phyloP scores from a whole-genome alignment of 2,113 vertebrate species.

The Paracanthobrama guichenoti region DNA sequence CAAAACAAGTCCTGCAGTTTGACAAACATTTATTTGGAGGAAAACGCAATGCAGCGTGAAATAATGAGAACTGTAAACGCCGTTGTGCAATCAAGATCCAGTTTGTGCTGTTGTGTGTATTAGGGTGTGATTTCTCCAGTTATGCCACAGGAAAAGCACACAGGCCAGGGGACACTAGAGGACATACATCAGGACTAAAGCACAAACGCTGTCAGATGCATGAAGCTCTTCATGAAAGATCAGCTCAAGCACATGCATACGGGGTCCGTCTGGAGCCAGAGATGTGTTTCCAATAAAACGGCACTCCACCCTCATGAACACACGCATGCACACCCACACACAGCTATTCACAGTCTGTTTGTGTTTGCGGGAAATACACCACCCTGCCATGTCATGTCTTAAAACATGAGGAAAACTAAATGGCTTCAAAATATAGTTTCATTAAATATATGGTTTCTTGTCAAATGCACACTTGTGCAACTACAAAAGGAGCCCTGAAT shows the following conservation, averaged over 20 bases:
- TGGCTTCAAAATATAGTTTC: background rate
- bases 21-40: background rate
- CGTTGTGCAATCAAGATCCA: background rate
- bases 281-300: conserved; percentile 38
- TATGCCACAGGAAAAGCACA: conserved; percentile 3
- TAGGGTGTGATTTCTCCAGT: background rate
- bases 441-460: background rate
- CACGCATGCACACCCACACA: background rate
- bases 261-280: conserved; percentile 23
- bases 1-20: background rate
- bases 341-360: conserved; percentile 9
- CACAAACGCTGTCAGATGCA: background rate
- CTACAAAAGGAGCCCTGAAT: background rate
- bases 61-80: background rate
- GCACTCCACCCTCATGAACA: background rate
- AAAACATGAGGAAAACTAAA: background rate
- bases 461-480: background rate
- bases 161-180: background rate
- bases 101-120: background rate
- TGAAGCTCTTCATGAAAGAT: background rate
- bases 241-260: conserved; percentile 12
- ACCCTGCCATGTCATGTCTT: conserved; percentile 8
- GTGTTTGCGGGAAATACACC: conserved; percentile 35
- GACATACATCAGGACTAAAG: conserved; percentile 4
- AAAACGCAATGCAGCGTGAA: background rate